Conservation (phyloP, 1,140 invertebrate genomes). For the Hylyphantes graminicola region DNA sequence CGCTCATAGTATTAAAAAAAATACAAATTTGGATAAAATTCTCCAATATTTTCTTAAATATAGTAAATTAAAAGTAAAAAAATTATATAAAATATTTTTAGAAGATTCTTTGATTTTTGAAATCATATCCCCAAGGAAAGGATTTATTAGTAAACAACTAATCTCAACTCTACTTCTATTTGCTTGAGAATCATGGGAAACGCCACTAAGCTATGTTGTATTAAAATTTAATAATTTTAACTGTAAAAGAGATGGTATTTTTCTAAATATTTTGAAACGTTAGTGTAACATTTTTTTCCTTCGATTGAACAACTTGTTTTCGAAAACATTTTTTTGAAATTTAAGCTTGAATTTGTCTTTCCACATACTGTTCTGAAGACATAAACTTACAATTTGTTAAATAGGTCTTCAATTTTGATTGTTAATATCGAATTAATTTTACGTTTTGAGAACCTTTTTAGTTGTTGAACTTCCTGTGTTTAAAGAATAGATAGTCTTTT, state of each 20-base stretch:
- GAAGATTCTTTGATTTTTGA: background rate
- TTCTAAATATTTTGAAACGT: background rate
- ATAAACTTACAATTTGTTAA: conserved; percentile 13
- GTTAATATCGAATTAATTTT: background rate
- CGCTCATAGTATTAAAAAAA: no score
- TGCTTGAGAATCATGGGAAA: conserved; percentile 55
- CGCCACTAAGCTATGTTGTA: conserved; percentile 42
- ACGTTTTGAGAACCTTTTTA: conserved; percentile 1
- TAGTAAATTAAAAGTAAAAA: no score
- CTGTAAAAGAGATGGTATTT: background rate
- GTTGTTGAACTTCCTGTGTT: background rate
- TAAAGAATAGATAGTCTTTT: background rate
- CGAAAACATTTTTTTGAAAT: background rate
- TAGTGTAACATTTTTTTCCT: background rate
- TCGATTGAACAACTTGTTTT: background rate
- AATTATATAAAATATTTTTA: no score
- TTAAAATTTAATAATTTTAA: conserved; percentile 15
- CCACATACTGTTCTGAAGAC: conserved; percentile 1
- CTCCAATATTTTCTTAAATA: no score
- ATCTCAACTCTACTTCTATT: conserved; percentile 50
- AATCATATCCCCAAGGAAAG: conserved; percentile 42
- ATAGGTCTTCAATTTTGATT: conserved; percentile 19
- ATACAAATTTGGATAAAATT: no score
- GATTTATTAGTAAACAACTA: conserved; percentile 59
- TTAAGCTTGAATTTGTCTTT: background rate